These are phyloP conservation scores for Cassiopea xamachana DNA, from an alignment of 30 jellyfish, hydroid and myxozoan species.

Conservation along the genomic window DNA sequence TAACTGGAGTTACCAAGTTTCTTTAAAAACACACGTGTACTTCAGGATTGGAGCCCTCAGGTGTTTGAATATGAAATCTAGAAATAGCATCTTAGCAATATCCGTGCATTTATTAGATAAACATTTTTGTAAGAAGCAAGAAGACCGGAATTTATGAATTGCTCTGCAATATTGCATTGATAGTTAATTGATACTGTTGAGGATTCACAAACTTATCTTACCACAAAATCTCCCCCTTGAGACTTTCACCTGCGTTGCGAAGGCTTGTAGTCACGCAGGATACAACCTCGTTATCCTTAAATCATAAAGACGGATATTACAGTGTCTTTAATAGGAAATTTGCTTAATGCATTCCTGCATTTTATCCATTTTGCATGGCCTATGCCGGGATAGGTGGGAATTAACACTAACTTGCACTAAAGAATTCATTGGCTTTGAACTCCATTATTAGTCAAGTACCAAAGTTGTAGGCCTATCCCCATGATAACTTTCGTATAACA, in stretches of 20 bases:
- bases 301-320: neutral
- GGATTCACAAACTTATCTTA: neutral
- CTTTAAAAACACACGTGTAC: no score
- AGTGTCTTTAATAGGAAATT: neutral
- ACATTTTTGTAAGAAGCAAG: neutral
- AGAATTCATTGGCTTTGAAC: no score
- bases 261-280: neutral
- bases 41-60: neutral
- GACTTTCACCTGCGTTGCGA: slow-evolving; percentile 1
- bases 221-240: slow-evolving; percentile 4
- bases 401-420: no score
- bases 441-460: no score
- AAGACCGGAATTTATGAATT: slow-evolving; percentile 5
- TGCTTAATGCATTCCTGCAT: neutral
- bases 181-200: neutral
- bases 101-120: slow-evolving; percentile 1
- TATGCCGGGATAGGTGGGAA: no score
- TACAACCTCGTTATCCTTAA: neutral
- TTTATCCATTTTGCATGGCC: no score
- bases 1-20: no score
- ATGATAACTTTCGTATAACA: no score
- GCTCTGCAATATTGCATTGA: neutral
- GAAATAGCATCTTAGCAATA: neutral
- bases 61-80: neutral
- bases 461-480: no score